These are phyloP conservation scores for Rallus limicola DNA, from an alignment of 2,113 vertebrate genomes.

Conservation along the genomic window DNA sequence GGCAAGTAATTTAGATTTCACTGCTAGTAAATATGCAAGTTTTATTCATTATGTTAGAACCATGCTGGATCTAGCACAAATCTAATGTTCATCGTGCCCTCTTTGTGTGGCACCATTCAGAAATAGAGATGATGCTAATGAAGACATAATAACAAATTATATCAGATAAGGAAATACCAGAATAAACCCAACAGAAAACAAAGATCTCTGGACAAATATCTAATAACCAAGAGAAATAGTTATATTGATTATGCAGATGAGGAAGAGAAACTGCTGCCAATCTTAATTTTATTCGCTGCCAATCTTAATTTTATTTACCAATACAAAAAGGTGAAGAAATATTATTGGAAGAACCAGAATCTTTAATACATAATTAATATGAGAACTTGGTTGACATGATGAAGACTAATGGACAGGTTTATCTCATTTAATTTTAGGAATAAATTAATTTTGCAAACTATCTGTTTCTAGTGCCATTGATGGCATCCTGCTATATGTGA, in stretches of 20 bases:
- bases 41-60: not conserved
- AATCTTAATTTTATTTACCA: not conserved
- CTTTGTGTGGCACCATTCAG: not conserved
- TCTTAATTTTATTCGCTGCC: not conserved
- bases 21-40: not conserved
- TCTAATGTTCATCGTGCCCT: not conserved
- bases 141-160: not conserved
- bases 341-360: not conserved
- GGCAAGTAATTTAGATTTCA: not conserved
- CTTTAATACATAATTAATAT: not conserved
- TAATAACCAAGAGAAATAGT: not conserved
- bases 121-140: not conserved
- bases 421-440: not conserved
- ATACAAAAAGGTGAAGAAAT: not conserved
- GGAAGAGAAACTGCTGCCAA: not conserved
- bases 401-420: not conserved
- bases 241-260: not conserved
- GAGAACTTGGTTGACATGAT: not conserved
- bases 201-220: not conserved
- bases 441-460: not conserved
- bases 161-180: not conserved
- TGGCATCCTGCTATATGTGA: not conserved
- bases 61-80: not conserved
- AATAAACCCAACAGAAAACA: not conserved
- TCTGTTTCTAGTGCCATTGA: not conserved